Percentiles rank a stretch among this genome's conserved stretches.
Evolutionary conservation across 1,140 invertebrate species (phyloP).

Genomic region (Nebria ingens): DNA sequence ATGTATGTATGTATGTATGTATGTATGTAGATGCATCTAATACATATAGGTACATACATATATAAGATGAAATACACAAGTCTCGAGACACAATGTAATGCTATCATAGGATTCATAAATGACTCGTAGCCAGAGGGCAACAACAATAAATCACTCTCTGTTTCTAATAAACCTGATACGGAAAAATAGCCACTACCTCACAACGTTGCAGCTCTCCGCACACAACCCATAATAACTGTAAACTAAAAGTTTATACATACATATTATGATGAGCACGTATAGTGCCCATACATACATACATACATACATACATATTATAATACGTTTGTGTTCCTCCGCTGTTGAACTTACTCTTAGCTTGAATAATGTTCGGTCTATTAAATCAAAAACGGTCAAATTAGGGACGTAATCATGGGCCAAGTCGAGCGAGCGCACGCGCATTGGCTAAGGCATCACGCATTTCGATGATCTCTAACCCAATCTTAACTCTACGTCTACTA

Average conservation of each 20-base stretch:
- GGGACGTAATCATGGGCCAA: not conserved
- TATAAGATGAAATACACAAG: not conserved
- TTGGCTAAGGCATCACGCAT: too few relatives aligned
- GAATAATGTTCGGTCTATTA: not conserved
- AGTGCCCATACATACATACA: not conserved
- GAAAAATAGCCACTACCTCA: constrained; percentile 1
- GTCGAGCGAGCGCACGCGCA: too few relatives aligned
- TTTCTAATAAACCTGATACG: constrained; percentile 5
- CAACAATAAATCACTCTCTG: constrained; percentile 1
- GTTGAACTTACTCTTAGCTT: not conserved
- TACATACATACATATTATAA: not conserved
- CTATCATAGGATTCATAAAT: constrained; percentile 1
- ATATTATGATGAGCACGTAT: not conserved
- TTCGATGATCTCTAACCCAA: too few relatives aligned
- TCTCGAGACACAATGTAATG: not conserved
- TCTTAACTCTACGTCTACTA: too few relatives aligned
- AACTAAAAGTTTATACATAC: too few relatives aligned
- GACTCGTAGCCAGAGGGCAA: not conserved
- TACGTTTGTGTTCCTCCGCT: too few relatives aligned
- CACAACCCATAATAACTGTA: too few relatives aligned
- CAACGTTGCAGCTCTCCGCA: too few relatives aligned
- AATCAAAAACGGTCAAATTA: constrained; percentile 6
- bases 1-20: too few relatives aligned
- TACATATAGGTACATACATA: not conserved
- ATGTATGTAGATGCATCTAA: too few relatives aligned